Evolutionary conservation across 2,888 invertebrate genomes (phyloP), one percentile per base, ranked within the genome.

Genomic region (Nudaria mundana): DNA sequence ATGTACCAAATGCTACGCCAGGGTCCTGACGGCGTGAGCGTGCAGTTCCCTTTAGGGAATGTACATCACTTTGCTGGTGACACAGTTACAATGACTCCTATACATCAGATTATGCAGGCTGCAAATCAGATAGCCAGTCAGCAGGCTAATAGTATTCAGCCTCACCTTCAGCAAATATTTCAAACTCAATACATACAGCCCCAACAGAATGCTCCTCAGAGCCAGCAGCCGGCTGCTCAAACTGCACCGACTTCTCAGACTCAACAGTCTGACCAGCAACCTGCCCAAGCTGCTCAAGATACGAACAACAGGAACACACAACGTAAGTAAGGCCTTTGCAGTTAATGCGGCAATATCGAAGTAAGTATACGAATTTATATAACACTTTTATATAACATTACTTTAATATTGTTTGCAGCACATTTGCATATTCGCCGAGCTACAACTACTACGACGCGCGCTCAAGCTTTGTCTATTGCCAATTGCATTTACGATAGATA

Each of bases 401-500:
- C 6, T 1, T 3, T 1, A 11, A 23, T 6, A 23, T 35, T 24
- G 6, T 37, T 20, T 30, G 3, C 48, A 74, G 70, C 65, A 11
- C 62, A 38, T 37, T 15, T 71, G 18, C 64, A 67, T 23, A 7
- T 66, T 7, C 69, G 71, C 0, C 69, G 71, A 3, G 57, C 63
- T 2, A 44, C 58, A 3, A 56, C 63, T 2, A 44, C 58, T 1
- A 38, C 56, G 2, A 50, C 57, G 0, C 67, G 66, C 18, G 47
- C 57, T 0, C 70, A 66, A 12, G 37, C 71, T 0, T 31, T 71
- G n/a, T 45, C 68, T 0, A 37, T 77, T 18, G 44, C 62, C 5
- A 63, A 63, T 37, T 48, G 76, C 41, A 56, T 71, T 1, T 84
- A 81, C 52, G 84, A 85, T 43, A 55, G 75, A 26, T 81, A 63